A percentile compares a stretch with the other conserved stretches of the same genome.
Conservation (phyloP, 2,113 vertebrate species). For the Lamprologus tigripictilis region DNA sequence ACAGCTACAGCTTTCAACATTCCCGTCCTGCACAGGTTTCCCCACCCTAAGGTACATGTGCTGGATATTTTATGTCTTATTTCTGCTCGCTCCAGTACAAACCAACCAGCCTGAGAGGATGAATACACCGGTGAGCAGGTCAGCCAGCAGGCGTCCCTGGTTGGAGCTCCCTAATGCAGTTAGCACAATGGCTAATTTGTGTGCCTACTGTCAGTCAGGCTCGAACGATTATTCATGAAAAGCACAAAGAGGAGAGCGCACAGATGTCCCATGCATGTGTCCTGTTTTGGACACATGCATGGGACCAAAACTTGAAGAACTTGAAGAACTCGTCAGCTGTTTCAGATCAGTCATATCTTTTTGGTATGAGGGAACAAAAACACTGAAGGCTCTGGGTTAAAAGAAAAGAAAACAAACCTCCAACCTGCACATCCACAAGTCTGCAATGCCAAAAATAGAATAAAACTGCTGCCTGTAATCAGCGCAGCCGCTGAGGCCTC, state of each 20-base stretch:
- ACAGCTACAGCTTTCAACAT: background rate
- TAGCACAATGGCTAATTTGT: background rate
- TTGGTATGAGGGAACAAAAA: background rate
- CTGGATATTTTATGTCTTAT: background rate
- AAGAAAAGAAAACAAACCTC: background rate
- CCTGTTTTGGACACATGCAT: background rate
- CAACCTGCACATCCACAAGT: background rate
- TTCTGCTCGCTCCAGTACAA: background rate
- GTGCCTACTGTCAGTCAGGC: background rate
- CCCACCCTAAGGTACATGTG: background rate
- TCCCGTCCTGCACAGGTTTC: background rate
- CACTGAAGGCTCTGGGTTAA: background rate
- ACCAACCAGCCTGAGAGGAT: background rate
- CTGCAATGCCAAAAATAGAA: background rate
- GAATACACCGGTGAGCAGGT: background rate
- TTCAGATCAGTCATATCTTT: background rate
- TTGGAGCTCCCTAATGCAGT: background rate
- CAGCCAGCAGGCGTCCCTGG: background rate
- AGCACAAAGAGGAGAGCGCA: background rate
- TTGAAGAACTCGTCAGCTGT: background rate
- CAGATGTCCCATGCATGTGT: background rate
- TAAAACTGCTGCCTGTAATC: background rate
- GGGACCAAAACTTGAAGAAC: background rate
- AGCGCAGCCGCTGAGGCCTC: background rate
- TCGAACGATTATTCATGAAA: background rate